These are phyloP conservation scores for Aphyosemion australe DNA, from an alignment of 2,113 vertebrate species.

Conservation along the genomic window DNA sequence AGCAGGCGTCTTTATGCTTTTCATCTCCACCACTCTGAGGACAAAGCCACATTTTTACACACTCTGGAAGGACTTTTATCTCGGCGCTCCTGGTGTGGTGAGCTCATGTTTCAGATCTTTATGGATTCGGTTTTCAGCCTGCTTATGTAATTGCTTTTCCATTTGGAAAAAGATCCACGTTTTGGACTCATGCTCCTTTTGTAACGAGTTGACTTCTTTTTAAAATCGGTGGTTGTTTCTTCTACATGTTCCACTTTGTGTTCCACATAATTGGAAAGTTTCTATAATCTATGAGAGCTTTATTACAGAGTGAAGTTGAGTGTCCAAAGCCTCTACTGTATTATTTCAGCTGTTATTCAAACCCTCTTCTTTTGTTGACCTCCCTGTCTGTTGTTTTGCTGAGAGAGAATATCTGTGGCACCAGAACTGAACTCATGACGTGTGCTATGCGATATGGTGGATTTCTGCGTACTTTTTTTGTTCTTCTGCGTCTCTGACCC, in stretches of 20 bases:
- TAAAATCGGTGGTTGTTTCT: too few species aligned
- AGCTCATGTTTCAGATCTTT: conserved; percentile 28
- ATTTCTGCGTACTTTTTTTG: conserved; percentile 9
- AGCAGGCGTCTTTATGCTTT: conserved; percentile 43
- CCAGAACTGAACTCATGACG: conserved; percentile 23
- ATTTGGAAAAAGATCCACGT: conserved; percentile 5
- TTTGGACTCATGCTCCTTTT: conserved; percentile 28
- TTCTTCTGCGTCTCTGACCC: conserved; percentile 1
- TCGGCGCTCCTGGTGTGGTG: conserved; percentile 50
- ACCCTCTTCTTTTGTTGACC: conserved; percentile 7
- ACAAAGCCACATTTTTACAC: conserved; percentile 49
- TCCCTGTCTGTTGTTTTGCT: conserved; percentile 16
- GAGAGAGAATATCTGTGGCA: conserved; percentile 15
- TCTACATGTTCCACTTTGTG: background rate
- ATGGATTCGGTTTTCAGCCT: conserved; percentile 46
- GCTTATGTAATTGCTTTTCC: conserved; percentile 7
- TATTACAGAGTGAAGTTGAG: conserved; percentile 56
- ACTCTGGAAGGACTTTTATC: conserved; percentile 57
- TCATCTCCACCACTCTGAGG: conserved; percentile 52
- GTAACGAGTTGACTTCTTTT: too few species aligned
- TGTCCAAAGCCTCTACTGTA: conserved; percentile 48
- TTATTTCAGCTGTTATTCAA: conserved; percentile 55
- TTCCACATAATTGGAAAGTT: conserved; percentile 29
- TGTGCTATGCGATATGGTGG: background rate
- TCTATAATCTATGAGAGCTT: conserved; percentile 23